phyloP scores from a whole-genome alignment of 1,140 invertebrate genomes.

The Drosophila nasuta region DNA sequence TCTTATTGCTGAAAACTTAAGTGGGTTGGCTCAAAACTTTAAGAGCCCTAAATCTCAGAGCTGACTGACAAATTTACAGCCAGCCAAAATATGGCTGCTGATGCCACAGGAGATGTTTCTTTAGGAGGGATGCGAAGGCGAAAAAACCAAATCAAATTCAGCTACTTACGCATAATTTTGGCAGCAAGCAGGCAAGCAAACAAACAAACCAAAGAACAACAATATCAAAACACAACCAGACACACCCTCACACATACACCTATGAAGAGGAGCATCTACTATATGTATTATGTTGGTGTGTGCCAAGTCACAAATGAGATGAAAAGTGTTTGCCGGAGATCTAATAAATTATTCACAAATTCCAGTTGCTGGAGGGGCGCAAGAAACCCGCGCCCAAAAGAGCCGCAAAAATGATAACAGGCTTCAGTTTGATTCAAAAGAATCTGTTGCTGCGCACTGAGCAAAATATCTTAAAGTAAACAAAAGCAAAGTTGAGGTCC shows the following conservation, averaged over 20 bases:
- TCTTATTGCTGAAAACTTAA: conserved; percentile 4
- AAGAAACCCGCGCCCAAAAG: neutral
- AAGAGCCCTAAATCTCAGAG: neutral
- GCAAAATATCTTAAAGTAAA: conserved; percentile 23
- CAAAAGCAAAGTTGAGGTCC: conserved; percentile 7
- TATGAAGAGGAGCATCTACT: neutral
- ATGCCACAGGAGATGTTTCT: conserved; percentile 7
- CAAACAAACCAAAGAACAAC: conserved; percentile 24
- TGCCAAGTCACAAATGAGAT: conserved; percentile 31
- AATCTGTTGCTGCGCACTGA: conserved; percentile 18
- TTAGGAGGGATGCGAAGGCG: neutral
- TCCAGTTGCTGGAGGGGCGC: conserved; percentile 18
- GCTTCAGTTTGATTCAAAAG: conserved; percentile 23
- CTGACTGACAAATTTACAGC: conserved; percentile 13
- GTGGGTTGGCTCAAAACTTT: neutral
- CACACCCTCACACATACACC: neutral
- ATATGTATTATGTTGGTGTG: neutral
- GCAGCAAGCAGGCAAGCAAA: conserved; percentile 30
- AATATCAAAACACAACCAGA: neutral
- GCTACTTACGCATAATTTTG: conserved; percentile 51
- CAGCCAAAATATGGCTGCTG: conserved; percentile 8
- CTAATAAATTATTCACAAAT: conserved; percentile 53
- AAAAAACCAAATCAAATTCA: conserved; percentile 41
- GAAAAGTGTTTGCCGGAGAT: conserved; percentile 34
- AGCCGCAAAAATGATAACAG: neutral